Evolutionary conservation across 92 coral and sea anemone species (phyloP), one percentile per base, ranked within the genome.

Genomic region (Epizoanthus ramosus): DNA sequence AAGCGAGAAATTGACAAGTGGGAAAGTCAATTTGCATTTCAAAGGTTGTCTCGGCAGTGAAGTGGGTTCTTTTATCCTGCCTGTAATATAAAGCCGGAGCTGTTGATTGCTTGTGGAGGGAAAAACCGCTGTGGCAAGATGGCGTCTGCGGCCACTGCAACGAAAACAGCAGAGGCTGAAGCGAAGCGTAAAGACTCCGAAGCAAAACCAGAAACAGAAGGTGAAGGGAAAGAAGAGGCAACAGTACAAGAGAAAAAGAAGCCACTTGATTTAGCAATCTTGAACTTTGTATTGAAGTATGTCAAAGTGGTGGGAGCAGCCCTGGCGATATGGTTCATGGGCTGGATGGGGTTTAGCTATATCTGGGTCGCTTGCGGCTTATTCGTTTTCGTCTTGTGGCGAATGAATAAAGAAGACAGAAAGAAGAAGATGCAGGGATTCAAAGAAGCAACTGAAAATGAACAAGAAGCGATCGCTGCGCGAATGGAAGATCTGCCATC

Each of bases 401-500:
- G 90, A 73, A 71, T 95, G 88, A 94, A 97, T 86, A 88, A 88
- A 79, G 98, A 97, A 37, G 95, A 92, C 37, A 86, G 84, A 75
- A 86, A 90, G 69, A 85, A 84, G 85, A 91, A 84, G 71, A 89
- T 89, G 76, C 73, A 89, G 13, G 92, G 88, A 45, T 85, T 93
- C 17, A 83, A 90, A 65, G 92, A 90, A 81, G 87, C 92, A 57
- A 68, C 91, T 19, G 95, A 90, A 79, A 79, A 73, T 64, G 91
- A 88, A 28, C 91, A 94, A 23, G 91, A 92, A 74, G 98, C 88
- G 17, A 87, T 90, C 41, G 80, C 83, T 53, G 95, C 98, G 15
- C 95, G 95, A 31, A 88, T 94, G 91, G 94, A 91, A 74, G 99
- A 97, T 81, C 91, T 97, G 54, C 99, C 99, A 39, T 84, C 91